Evolutionary conservation across 2,888 invertebrate genomes (phyloP), one percentile per base, ranked within the genome.

Genomic region (Diadegma fenestrale): DNA sequence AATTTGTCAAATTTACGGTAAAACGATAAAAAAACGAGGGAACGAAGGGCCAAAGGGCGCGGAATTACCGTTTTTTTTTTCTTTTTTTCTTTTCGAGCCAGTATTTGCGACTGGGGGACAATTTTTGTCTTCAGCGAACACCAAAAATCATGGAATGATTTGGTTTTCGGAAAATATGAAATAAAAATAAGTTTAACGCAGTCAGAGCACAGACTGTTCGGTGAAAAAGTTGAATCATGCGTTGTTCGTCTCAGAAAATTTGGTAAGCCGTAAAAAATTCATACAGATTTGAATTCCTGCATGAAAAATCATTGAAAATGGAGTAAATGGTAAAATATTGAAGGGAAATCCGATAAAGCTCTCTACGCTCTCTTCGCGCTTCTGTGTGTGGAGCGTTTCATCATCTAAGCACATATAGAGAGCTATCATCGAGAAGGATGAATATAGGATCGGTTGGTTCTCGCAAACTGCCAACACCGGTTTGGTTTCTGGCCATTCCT

Each of bases 401-500:
- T 66, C 45, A 80, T 80, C 66, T 22, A 73, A 66, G 72, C 54
- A 73, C 54, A 37, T 37, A 80, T 73, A 66, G 80, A 66, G 45
- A 73, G 58, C 80, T 73, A 80, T 80, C 80, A 80, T 80, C 80
- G 54, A 80, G 71, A 71, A 26, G n/a, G 54, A n/a, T 54, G 51
- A 48, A 33, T 72, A 26, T 30, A 48, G 58, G 45, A n/a, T 17
- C 37, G 45, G 19, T 79, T 63, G 73, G 66, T 58, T 73, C 80
- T 73, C 54, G 80, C 73, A 73, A 80, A 69, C 76, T 51, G 30
- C 66, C 80, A 72, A 78, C 66, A 68, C 76, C 48, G 81, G 45
- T 81, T 75, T 63, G 79, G 63, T 75, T 79, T 79, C 83, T 69
- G 64, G 30, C 80, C 48, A 69, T 75, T 73, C 69, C 78, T 80